These are phyloP conservation scores for Eulemur mongoz DNA, from an alignment of 2,797 vertebrate species.

Conservation along the genomic window DNA sequence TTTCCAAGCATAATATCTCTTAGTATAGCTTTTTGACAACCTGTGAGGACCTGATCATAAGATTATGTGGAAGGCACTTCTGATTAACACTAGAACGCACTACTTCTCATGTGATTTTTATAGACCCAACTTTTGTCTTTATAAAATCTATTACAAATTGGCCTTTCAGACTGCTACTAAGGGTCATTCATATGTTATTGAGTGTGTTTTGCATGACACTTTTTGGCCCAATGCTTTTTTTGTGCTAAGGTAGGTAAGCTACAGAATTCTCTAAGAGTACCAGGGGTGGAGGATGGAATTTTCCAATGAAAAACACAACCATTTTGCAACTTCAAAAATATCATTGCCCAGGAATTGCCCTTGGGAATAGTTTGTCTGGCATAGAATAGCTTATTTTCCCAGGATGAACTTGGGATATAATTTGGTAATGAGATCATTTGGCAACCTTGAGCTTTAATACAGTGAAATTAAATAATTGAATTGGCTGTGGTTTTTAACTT, in stretches of 20 bases:
- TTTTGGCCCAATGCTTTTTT: neutral
- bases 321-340: constrained; percentile 62
- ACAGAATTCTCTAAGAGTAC: neutral
- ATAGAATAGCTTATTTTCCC: constrained; percentile 44
- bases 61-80: neutral
- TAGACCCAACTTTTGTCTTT: neutral
- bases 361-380: constrained; percentile 52
- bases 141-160: neutral
- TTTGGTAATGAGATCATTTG: constrained; percentile 75
- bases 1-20: no score
- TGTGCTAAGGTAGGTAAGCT: neutral
- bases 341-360: constrained; percentile 23
- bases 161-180: neutral
- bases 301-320: constrained; percentile 52
- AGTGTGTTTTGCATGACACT: neutral
- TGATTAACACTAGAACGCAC: neutral
- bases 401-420: constrained; percentile 72
- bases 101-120: neutral
- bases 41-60: neutral
- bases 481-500: constrained; percentile 61
- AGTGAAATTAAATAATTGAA: constrained; percentile 72
- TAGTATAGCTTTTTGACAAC: neutral
- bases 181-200: neutral
- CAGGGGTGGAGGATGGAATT: neutral
- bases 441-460: constrained; percentile 64